Evolutionary conservation across 2,113 vertebrate species (phyloP), one percentile per base, ranked within the genome.

Genomic region (Chitala chitala): DNA sequence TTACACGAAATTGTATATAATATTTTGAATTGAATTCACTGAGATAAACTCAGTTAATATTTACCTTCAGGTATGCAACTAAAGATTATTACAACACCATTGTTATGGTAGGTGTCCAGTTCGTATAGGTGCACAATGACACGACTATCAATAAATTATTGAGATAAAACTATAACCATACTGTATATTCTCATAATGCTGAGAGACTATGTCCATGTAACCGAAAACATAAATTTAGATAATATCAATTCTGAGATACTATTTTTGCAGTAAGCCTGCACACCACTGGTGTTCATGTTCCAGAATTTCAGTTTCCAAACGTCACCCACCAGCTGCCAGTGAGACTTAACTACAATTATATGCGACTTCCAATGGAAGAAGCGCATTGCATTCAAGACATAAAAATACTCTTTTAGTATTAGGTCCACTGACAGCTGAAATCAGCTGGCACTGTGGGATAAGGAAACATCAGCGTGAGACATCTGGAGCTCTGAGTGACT

Each of bases 181-280:
- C 50, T 40, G 24, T 17, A 53, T 20, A 38, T 36, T 64, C 2
- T 17, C 59, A 38, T 20, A 71, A 13, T 29, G 54, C 50, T 38
- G 8, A n/a, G 42, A 71, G 33, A 31, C 10, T 9, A 13, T 26
- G 29, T 48, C 40, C 48, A 51, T 29, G 15, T 69, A 48, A 69
- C 22, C 36, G 44, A 71, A 55, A 38, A 36, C 69, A 54, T 8
- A 71, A 31, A 71, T 55, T 50, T 40, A 9, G 31, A 55, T 71
- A 54, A 71, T 38, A 12, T 10, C 44, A 13, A 69, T 69, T 24
- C 15, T 31, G 24, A 69, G 33, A 69, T 36, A 42, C 44, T 33
- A 12, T 51, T 20, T 33, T 26, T 13, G 29, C 24, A 36, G 20
- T 36, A 31, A 53, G 51, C 24, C 17, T 64, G 15, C 31, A 38